phyloP scores from a whole-genome alignment of 2,888 invertebrate genomes.

The Hyalella azteca region DNA sequence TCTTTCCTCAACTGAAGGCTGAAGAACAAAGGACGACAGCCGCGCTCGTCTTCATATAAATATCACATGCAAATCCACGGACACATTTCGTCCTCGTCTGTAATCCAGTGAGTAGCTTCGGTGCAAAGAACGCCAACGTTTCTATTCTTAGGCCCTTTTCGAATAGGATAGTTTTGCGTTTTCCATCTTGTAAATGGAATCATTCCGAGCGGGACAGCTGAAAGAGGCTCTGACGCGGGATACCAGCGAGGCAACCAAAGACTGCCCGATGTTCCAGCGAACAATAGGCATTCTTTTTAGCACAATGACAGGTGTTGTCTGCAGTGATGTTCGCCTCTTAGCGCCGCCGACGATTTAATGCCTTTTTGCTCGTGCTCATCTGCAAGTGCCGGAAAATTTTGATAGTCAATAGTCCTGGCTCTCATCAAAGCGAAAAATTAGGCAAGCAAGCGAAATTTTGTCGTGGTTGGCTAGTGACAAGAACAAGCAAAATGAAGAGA shows the following conservation, averaged over 20 bases:
- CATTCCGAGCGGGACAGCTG: constrained; percentile 23
- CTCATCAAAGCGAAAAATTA: too few species aligned
- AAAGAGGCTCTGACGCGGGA: constrained; percentile 9
- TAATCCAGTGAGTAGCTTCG: constrained; percentile 28
- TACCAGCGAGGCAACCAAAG: neutral
- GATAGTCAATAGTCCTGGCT: neutral
- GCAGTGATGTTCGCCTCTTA: constrained; percentile 10
- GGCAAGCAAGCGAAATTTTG: too few species aligned
- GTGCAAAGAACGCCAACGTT: constrained; percentile 20
- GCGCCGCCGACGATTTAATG: too few species aligned
- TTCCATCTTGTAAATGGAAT: constrained; percentile 37
- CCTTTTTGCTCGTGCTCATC: neutral
- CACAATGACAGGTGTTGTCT: constrained; percentile 31
- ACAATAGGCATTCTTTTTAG: neutral
- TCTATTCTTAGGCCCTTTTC: constrained; percentile 12
- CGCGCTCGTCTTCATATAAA: neutral
- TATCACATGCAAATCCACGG: constrained; percentile 32
- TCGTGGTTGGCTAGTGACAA: too few species aligned
- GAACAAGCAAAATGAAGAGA: neutral
- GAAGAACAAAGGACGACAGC: constrained; percentile 17
- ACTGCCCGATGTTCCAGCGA: neutral
- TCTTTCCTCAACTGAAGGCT: neutral
- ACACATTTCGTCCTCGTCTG: constrained; percentile 23
- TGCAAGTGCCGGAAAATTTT: neutral
- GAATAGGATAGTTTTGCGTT: constrained; percentile 33